phyloP scores from a whole-genome alignment of 1,140 invertebrate species.

The Propsilocerus akamusi region DNA sequence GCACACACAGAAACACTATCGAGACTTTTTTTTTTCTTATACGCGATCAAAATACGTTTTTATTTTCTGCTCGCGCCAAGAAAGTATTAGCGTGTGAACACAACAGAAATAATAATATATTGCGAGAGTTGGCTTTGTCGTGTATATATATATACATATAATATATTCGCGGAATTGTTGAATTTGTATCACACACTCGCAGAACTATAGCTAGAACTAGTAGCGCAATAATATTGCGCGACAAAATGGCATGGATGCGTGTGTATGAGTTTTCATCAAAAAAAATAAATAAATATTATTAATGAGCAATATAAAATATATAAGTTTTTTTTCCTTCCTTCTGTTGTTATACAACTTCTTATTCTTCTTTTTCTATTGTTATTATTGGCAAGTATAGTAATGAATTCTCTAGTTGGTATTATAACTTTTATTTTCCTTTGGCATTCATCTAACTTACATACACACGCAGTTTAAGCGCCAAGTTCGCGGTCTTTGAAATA shows the following conservation, averaged over 20 bases:
- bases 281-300: background rate
- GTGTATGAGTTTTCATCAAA: background rate
- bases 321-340: constrained; percentile 1
- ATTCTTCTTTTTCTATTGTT: too few species aligned
- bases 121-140: too few species aligned
- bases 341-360: too few species aligned
- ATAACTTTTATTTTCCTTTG: too few species aligned
- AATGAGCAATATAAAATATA: background rate
- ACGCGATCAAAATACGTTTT: background rate
- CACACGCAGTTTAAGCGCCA: too few species aligned
- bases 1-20: background rate
- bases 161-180: background rate
- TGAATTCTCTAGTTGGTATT: too few species aligned
- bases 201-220: too few species aligned
- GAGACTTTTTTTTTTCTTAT: background rate
- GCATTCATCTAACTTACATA: too few species aligned
- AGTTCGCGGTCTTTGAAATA: too few species aligned
- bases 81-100: background rate
- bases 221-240: constrained; percentile 1
- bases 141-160: background rate
- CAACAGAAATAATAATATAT: too few species aligned
- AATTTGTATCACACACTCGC: background rate
- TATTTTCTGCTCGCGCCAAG: background rate
- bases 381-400: too few species aligned
- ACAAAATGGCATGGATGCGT: background rate